Conservation (phyloP, 2,888 invertebrate genomes). For the Pyrrhia umbra region DNA sequence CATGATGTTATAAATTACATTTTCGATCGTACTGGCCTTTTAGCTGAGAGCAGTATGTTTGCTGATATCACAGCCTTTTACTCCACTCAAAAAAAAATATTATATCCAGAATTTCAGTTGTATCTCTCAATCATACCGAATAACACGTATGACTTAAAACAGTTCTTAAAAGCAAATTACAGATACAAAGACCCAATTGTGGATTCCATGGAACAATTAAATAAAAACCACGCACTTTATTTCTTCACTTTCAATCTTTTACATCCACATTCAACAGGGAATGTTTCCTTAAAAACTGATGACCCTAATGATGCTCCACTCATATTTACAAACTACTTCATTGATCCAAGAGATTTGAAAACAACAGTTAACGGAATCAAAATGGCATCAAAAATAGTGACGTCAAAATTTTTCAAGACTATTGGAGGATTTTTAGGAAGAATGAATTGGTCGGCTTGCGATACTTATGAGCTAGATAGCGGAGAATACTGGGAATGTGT, state of each 20-base stretch:
- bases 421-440: constrained; percentile 50
- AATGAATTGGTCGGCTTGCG: constrained; percentile 43
- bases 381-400: constrained; percentile 30
- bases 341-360: constrained; percentile 42
- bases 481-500: constrained; percentile 39
- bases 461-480: constrained; percentile 52
- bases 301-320: constrained; percentile 43
- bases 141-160: constrained; percentile 22
- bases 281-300: constrained; percentile 46
- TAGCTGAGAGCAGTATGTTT: constrained; percentile 34
- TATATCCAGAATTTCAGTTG: constrained; percentile 45
- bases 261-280: constrained; percentile 55
- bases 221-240: constrained; percentile 38
- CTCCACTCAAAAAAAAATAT: constrained; percentile 15
- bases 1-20: constrained; percentile 31
- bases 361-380: constrained; percentile 43
- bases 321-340: constrained; percentile 48
- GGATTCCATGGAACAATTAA: constrained; percentile 31
- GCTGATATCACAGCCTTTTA: constrained; percentile 52
- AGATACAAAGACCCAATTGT: constrained; percentile 35
- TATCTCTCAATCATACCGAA: constrained; percentile 36
- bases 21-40: constrained; percentile 29
- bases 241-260: constrained; percentile 43
- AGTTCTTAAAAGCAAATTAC: constrained; percentile 16
- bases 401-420: constrained; percentile 41